Conservation (phyloP, 2,888 invertebrate species). For the Psococerastis gibbosa region DNA sequence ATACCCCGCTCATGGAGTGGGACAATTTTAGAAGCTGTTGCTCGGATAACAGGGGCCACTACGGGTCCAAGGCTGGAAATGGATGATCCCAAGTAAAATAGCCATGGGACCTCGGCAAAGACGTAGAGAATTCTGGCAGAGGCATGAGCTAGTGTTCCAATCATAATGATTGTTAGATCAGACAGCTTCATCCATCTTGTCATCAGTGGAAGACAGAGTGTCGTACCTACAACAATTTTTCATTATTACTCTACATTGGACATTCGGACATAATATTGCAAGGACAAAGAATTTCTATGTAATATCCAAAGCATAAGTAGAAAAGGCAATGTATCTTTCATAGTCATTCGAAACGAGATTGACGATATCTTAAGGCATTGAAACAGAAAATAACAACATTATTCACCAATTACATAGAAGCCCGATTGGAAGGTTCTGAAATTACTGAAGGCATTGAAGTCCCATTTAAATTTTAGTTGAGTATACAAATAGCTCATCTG, state of each 20-base stretch:
- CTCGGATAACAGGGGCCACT: constrained; percentile 59
- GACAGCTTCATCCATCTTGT: constrained; percentile 42
- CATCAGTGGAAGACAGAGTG: constrained; percentile 51
- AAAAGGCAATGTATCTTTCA: no score
- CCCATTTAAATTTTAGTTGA: constrained; percentile 51
- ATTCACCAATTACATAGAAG: constrained; percentile 45
- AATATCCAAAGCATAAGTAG: neutral
- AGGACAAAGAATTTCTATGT: no score
- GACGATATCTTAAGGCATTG: no score
- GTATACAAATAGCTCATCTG: constrained; percentile 58
- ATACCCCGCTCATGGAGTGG: constrained; percentile 49
- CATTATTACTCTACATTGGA: no score
- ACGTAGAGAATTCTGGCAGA: constrained; percentile 47
- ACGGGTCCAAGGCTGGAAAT: constrained; percentile 59
- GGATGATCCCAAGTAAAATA: constrained; percentile 55
- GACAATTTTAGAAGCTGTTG: constrained; percentile 62
- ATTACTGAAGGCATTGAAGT: constrained; percentile 43
- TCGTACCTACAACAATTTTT: constrained; percentile 31
- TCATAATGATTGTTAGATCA: constrained; percentile 51
- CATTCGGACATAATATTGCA: no score
- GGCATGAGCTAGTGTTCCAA: constrained; percentile 51
- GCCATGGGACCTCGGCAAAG: constrained; percentile 31
- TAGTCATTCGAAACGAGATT: no score
- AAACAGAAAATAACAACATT: no score
- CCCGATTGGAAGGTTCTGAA: constrained; percentile 55